These are phyloP conservation scores for Calameuta pallipes DNA, from an alignment of 2,888 invertebrate genomes.

Conservation along the genomic window DNA sequence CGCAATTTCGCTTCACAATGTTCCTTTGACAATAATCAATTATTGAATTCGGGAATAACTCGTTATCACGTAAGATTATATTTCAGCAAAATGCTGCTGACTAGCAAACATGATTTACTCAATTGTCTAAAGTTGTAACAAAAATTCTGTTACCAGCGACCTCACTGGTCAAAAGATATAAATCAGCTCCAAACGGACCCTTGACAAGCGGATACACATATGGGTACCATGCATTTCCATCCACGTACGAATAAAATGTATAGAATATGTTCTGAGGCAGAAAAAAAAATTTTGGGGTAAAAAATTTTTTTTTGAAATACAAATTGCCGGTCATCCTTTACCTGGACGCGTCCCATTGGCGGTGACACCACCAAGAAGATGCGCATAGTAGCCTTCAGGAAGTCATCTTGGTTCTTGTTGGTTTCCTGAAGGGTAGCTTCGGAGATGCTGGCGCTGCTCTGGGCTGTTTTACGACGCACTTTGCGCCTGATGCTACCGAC, in stretches of 20 bases:
- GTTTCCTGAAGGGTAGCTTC: constrained; percentile 34
- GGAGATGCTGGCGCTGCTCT: constrained; percentile 16
- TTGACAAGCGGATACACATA: not conserved
- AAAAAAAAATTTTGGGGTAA: no score
- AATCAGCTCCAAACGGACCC: not conserved
- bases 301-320: no score
- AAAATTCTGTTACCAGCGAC: not conserved
- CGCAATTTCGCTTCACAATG: not conserved
- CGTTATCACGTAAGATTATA: not conserved
- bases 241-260: not conserved
- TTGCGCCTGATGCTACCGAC: constrained; percentile 63
- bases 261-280: not conserved
- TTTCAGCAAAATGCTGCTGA: not conserved
- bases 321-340: constrained; percentile 47
- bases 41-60: not conserved
- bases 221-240: not conserved
- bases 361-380: constrained; percentile 81
- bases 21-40: not conserved
- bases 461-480: constrained; percentile 54
- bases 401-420: constrained; percentile 72
- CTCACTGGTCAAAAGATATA: not conserved
- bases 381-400: constrained; percentile 79
- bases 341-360: constrained; percentile 73
- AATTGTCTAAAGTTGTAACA: not conserved
- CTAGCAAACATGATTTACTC: not conserved